Conservation (phyloP, 2,113 vertebrate genomes). For the Eulacestoma nigropectus region DNA sequence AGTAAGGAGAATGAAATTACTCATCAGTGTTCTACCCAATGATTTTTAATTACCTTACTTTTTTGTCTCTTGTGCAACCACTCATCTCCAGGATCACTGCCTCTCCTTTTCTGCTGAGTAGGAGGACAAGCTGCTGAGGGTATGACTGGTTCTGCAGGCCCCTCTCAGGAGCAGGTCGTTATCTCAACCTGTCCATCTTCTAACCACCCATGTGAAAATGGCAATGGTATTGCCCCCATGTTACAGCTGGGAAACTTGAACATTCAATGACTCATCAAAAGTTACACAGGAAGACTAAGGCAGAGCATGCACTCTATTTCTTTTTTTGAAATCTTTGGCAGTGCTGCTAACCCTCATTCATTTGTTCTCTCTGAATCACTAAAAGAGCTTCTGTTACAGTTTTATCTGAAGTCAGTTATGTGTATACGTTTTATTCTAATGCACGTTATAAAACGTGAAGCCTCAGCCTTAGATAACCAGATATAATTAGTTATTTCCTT, state of each 20-base stretch:
- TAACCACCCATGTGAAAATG: not conserved
- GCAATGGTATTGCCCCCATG: not conserved
- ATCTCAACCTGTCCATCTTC: not conserved
- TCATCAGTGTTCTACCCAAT: constrained; percentile 47
- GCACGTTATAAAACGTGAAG: not conserved
- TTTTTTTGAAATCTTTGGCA: not conserved
- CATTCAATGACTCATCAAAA: not conserved
- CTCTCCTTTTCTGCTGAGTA: not conserved
- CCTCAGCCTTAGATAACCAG: not conserved
- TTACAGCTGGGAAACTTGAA: not conserved
- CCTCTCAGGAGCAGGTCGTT: not conserved
- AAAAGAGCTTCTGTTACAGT: not conserved
- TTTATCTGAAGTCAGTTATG: not conserved
- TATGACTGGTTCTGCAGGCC: not conserved
- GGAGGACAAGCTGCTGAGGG: not conserved
- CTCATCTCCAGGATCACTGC: not conserved
- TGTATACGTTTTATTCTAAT: not conserved
- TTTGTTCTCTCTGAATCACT: not conserved
- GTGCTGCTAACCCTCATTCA: not conserved
- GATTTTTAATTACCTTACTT: constrained; percentile 60
- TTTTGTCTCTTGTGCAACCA: constrained; percentile 34
- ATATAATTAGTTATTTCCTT: not conserved
- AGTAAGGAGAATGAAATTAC: constrained; percentile 38
- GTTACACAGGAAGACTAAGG: not conserved
- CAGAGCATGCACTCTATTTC: not conserved